Evolutionary conservation across 2,113 vertebrate species (phyloP), one percentile per base, ranked within the genome.

Genomic region (Cottus gobio): DNA sequence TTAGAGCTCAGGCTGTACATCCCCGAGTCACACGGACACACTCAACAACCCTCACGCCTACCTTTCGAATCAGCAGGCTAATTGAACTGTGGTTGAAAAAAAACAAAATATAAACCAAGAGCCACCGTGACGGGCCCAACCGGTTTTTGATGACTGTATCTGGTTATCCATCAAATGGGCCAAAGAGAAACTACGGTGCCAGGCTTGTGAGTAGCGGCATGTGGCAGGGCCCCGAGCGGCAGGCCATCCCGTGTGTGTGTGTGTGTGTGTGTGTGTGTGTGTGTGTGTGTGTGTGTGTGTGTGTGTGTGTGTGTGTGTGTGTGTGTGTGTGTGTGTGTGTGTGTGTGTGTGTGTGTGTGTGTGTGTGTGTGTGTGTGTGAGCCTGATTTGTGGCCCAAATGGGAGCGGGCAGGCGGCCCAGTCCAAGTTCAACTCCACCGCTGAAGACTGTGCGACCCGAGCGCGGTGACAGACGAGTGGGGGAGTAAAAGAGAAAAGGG

Each of bases 321-420:
- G 71, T 26, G 48, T 56, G 75, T 66, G 65, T 89, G 89, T 63
- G 71, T 52, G 60, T 58, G 7, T 48, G 3, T 31, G 69, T 66
- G 56, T 58, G 54, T 28, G 39, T 75, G 71, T 26, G 48, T 56
- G 75, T 66, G 65, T 89, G 89, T 63, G 71, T 52, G 60, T 58
- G 7, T 48, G 3, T 31, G 69, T 66, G 56, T 58, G 54, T 28
- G 39, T 75, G 71, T 26, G 48, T 56, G 75, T 66, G 68, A 34
- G 84, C 54, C 79, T 85, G 90, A 91, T 90, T 89, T 90, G 85
- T 89, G 80, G 86, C 75, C 78, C 70, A 76, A 77, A 71, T 62
- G 77, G 67, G 67, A 85, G 39, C 9, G 31, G 80, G 79, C 78
- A 86, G 61, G 63, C 79, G 62, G 81, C 79, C 67, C 63, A 44